These are phyloP conservation scores for Drosophila murphyi DNA, from an alignment of 1,140 invertebrate genomes.

Conservation along the genomic window DNA sequence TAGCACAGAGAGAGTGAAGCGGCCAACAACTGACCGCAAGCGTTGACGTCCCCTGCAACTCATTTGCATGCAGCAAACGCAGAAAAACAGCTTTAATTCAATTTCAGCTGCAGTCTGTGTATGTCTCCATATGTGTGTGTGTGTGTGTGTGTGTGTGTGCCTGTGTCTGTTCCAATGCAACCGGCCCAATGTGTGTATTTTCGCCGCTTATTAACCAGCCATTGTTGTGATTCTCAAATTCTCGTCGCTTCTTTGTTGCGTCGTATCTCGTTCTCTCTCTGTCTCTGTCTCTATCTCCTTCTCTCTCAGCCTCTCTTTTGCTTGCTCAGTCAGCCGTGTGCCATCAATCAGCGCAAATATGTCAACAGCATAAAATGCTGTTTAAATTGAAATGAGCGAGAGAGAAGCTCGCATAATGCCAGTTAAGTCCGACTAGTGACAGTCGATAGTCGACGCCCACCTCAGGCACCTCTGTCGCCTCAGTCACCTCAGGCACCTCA, in stretches of 20 bases:
- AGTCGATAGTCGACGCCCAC: slow-evolving; percentile 54
- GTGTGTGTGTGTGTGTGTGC: neutral
- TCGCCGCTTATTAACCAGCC: slow-evolving; percentile 42
- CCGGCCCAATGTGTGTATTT: slow-evolving; percentile 3
- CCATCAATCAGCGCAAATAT: slow-evolving; percentile 60
- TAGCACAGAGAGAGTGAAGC: slow-evolving; percentile 34
- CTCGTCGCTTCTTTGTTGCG: slow-evolving; percentile 2
- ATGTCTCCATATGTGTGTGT: neutral
- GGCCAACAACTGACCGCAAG: slow-evolving; percentile 41
- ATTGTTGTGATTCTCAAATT: slow-evolving; percentile 34
- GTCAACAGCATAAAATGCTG: slow-evolving; percentile 56
- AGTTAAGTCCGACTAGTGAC: slow-evolving; percentile 71
- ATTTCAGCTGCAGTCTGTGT: slow-evolving; percentile 50
- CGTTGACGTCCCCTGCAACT: slow-evolving; percentile 56
- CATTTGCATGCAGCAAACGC: slow-evolving; percentile 75
- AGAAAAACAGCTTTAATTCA: slow-evolving; percentile 77
- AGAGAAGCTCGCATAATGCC: slow-evolving; percentile 62
- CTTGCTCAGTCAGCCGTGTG: slow-evolving; percentile 19
- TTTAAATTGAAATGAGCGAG: slow-evolving; percentile 36
- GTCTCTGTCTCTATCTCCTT: neutral
- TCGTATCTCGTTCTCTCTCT: too few relatives aligned
- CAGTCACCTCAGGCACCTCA: slow-evolving; percentile 40
- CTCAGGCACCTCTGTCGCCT: slow-evolving; percentile 22
- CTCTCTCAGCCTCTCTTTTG: neutral
- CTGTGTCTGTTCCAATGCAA: slow-evolving; percentile 10